phyloP scores from a whole-genome alignment of 2,888 invertebrate species.

The Euspilapteryx auroguttella region DNA sequence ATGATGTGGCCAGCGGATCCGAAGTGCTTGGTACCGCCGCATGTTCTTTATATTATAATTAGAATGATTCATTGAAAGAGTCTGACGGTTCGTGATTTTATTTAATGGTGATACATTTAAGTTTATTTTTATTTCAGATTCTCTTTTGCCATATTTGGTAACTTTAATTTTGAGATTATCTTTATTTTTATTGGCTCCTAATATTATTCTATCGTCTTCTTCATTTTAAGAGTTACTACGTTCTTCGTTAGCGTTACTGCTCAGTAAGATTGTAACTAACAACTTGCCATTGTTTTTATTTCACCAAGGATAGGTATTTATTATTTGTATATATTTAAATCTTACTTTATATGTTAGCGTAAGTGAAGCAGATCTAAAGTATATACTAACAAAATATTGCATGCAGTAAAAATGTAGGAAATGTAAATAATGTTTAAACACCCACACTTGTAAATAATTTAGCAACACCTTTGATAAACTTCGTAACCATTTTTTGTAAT shows the following conservation, averaged over 20 bases:
- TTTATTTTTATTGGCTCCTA: no score
- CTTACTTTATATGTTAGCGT: slow-evolving; percentile 23
- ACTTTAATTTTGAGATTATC: no score
- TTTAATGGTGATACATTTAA: slow-evolving; percentile 38
- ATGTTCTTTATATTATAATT: slow-evolving; percentile 41
- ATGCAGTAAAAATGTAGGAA: slow-evolving; percentile 20
- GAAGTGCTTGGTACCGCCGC: slow-evolving; percentile 54
- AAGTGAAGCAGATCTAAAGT: slow-evolving; percentile 26
- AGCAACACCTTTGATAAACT: slow-evolving; percentile 7
- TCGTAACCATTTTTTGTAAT: no score
- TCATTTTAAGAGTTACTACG: no score
- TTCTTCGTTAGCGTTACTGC: no score
- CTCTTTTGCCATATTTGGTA: slow-evolving; percentile 43
- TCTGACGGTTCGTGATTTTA: slow-evolving; percentile 48
- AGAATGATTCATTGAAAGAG: slow-evolving; percentile 46
- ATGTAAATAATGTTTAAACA: slow-evolving; percentile 41
- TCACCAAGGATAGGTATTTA: slow-evolving; percentile 49
- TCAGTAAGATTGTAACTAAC: slow-evolving; percentile 49
- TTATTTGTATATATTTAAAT: slow-evolving; percentile 42
- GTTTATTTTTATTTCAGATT: slow-evolving; percentile 32
- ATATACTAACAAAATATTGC: slow-evolving; percentile 23
- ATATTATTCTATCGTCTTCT: slow-evolving; percentile 15
- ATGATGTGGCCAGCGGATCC: slow-evolving; percentile 52
- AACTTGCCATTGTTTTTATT: slow-evolving; percentile 51
- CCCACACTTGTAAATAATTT: slow-evolving; percentile 36